Base-by-base conservation (phyloP, 2,797 vertebrate genomes). In the Orientallactaga sibirica region DNA sequence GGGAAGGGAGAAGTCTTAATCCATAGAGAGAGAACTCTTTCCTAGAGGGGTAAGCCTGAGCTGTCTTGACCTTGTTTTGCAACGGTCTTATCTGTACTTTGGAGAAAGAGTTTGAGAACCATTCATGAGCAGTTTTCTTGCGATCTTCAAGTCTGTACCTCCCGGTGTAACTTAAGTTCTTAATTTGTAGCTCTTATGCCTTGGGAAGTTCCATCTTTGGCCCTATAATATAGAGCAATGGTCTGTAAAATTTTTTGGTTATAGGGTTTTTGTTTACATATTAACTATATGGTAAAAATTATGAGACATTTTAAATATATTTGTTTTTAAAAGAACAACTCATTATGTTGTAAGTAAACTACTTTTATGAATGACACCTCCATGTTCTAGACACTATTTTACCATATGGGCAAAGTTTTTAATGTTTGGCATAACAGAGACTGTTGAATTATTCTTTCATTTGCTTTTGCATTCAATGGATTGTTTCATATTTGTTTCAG, bases 351-450 rank as follows among this genome's bases (percentile, higher is more conserved):
- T 24, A 58, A 43, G 24, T 79, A 58, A 20, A 22, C 5, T 48
- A 58, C 5, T 83, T 91, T 92, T 88, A 92, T 90, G 37, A 90
- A 41, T 3, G 86, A 41, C 67, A 74, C 41, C 7, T 71, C 10
- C 37, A 37, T 80, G 84, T 93, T 89, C 33, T 8, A 66, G 84
- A 95, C 73, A 15, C 3, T 89, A 14, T 78, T 88, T 91, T 81
- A 88, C 3, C 75, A 43, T 92, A 76, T 88, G 68, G 5, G 14
- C 24, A n/a, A 33, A 11, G 14, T 62, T 78, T 82, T 67, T 29
- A 82, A 37, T 18, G n/a, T 20, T 37, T 90, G 58, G 9, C 3
- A 73, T 86, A 70, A 75, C 12, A 78, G 58, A 68, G 33, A 86
- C 16, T 67, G n/a, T 20, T 74, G 10, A 25, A 48, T 81, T 94